These are phyloP conservation scores for Kryptopterus vitreolus DNA, from an alignment of 2,797 vertebrate genomes.

Conservation along the genomic window DNA sequence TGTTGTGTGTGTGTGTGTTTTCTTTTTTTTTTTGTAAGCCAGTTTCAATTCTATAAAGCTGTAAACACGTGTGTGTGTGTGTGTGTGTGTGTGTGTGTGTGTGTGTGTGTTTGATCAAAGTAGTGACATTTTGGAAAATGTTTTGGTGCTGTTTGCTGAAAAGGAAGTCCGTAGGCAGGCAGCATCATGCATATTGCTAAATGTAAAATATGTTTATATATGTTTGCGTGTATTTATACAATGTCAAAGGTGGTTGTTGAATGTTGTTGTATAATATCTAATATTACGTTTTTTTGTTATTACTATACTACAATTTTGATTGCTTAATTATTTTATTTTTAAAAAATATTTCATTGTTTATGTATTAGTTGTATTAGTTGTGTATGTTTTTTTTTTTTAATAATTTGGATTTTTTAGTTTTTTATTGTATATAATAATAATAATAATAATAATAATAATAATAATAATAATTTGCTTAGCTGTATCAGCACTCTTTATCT, in stretches of 20 bases:
- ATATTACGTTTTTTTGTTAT: too few species aligned
- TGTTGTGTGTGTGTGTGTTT: too few species aligned
- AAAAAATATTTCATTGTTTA: too few species aligned
- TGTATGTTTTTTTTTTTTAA: too few species aligned
- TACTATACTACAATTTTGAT: neutral
- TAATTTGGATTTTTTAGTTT: too few species aligned
- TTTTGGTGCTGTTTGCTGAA: constrained; percentile 4
- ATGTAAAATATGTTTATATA: neutral
- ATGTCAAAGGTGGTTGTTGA: neutral
- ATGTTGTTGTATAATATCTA: too few species aligned
- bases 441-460: too few species aligned
- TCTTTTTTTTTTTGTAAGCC: too few species aligned
- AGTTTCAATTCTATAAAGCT: neutral
- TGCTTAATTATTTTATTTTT: neutral
- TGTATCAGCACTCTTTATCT: neutral
- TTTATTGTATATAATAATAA: too few species aligned
- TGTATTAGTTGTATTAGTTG: too few species aligned
- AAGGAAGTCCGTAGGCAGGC: constrained; percentile 17
- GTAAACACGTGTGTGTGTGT: neutral
- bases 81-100: neutral
- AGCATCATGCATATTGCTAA: neutral
- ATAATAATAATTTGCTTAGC: neutral
- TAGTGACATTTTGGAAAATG: constrained; percentile 5
- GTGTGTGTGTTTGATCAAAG: neutral
- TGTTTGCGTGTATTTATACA: neutral